Conservation (phyloP, 2,113 vertebrate genomes). For the Centrocercus urophasianus region DNA sequence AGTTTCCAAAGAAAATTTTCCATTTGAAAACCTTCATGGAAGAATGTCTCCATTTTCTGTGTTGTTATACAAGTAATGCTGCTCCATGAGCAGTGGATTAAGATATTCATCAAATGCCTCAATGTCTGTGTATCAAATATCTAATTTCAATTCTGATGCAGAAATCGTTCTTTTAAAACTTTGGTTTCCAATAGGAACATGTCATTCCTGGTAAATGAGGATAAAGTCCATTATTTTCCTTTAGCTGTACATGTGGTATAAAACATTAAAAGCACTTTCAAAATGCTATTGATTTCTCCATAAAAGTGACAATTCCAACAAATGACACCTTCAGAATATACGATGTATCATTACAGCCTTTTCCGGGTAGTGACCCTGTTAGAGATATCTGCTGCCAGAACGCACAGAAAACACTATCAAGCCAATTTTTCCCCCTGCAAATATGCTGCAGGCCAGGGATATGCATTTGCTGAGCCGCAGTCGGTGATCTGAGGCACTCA, state of each 20-base stretch:
- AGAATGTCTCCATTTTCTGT: not conserved
- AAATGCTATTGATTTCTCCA: conserved; percentile 24
- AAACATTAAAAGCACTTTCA: conserved; percentile 39
- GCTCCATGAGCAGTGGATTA: not conserved
- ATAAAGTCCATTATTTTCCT: conserved; percentile 34
- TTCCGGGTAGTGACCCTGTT: not conserved
- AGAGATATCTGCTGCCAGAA: not conserved
- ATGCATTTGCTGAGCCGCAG: not conserved
- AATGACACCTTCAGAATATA: not conserved
- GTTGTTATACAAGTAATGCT: not conserved
- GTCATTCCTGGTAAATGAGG: conserved; percentile 22
- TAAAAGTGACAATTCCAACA: not conserved
- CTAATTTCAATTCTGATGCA: not conserved
- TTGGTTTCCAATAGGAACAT: not conserved
- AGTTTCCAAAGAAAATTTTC: not conserved
- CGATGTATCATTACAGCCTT: not conserved
- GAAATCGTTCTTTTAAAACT: not conserved
- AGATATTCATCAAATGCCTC: conserved; percentile 23
- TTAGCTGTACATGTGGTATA: not conserved
- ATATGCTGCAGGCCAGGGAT: not conserved
- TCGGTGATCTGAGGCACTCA: not conserved
- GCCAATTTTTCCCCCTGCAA: not conserved
- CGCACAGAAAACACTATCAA: not conserved
- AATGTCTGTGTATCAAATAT: not conserved
- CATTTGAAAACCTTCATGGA: not conserved